Conservation (phyloP, 2,888 invertebrate species). For the Cantharis flavilabris region DNA sequence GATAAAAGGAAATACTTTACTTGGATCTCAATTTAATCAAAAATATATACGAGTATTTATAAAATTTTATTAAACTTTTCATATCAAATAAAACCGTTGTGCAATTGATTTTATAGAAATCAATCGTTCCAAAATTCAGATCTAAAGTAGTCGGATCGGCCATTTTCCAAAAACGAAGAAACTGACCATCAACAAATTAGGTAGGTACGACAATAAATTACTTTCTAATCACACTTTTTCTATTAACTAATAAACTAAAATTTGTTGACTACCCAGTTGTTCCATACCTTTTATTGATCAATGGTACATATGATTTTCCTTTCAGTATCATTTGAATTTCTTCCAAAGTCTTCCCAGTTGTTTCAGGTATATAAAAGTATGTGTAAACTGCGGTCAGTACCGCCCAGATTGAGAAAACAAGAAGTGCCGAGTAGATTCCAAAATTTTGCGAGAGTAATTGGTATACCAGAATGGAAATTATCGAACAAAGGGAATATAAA, state of each 20-base stretch:
- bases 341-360: not conserved
- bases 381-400: not conserved
- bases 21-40: too few relatives aligned
- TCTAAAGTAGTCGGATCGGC: not conserved
- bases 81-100: not conserved
- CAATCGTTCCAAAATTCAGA: not conserved
- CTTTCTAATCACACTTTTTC: not conserved
- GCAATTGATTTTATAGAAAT: not conserved
- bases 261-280: not conserved
- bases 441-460: not conserved
- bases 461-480: not conserved
- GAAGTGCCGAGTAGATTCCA: not conserved
- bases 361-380: not conserved
- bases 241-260: not conserved
- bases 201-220: not conserved
- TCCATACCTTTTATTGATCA: not conserved
- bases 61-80: too few relatives aligned
- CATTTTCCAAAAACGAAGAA: not conserved
- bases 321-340: slow-evolving; percentile 1
- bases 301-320: not conserved
- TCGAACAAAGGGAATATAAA: not conserved
- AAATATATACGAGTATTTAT: too few relatives aligned
- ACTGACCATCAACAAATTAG: not conserved
- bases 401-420: not conserved
- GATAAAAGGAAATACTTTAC: too few relatives aligned